Evolutionary conservation across 2,888 invertebrate species (phyloP).

Genomic region (Campaea margaritaria): DNA sequence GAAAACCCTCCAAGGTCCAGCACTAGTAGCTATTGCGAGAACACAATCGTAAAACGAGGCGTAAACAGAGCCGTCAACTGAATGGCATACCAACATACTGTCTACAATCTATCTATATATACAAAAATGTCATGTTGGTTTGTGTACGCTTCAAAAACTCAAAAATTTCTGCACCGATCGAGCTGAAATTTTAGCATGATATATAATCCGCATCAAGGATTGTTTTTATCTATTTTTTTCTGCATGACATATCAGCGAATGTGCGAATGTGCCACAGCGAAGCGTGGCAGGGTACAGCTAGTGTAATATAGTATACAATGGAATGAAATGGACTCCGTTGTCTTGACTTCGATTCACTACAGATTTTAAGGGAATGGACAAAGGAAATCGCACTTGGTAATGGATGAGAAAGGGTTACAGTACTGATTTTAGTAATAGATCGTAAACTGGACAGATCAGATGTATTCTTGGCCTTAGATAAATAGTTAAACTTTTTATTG

Average conservation of each 20-base stretch:
- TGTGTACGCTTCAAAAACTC: too few species aligned
- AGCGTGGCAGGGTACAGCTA: too few species aligned
- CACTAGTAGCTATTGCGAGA: conserved; percentile 29
- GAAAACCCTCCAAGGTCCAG: conserved; percentile 21
- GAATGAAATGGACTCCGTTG: conserved; percentile 20
- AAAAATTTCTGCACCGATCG: too few species aligned
- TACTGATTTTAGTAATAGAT: background rate
- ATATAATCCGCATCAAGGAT: too few species aligned
- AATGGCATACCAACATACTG: conserved; percentile 11
- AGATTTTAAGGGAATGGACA: conserved; percentile 25
- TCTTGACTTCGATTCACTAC: conserved; percentile 13
- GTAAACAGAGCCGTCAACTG: conserved; percentile 26
- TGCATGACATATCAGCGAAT: too few species aligned
- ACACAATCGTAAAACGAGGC: conserved; percentile 37
- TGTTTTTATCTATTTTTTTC: too few species aligned
- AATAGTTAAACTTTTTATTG: too few species aligned
- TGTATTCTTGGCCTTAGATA: too few species aligned
- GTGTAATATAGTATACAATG: conserved; percentile 19
- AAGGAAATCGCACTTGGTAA: background rate
- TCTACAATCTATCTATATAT: background rate
- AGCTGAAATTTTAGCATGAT: too few species aligned
- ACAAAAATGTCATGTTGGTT: too few species aligned
- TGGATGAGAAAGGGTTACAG: conserved; percentile 6
- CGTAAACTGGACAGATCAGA: too few species aligned
- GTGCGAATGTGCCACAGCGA: too few species aligned